phyloP scores from a whole-genome alignment of 2,113 vertebrate species.

The Limnothrissa miodon region DNA sequence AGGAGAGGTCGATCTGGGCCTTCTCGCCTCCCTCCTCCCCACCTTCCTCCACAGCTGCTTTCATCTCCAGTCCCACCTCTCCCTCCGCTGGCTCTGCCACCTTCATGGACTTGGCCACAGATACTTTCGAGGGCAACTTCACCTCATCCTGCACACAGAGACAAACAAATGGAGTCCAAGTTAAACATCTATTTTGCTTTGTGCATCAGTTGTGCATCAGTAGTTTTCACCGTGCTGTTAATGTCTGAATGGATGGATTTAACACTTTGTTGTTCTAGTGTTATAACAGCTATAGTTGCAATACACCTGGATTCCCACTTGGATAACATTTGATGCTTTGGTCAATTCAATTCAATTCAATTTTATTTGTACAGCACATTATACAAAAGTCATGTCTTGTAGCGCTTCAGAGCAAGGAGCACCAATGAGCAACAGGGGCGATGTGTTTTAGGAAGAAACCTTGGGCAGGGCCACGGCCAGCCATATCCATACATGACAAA shows the following conservation, averaged over 20 bases:
- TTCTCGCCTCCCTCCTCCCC: slow-evolving; percentile 69
- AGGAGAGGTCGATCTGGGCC: slow-evolving; percentile 83
- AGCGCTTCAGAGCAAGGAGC: too few relatives aligned
- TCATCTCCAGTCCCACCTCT: slow-evolving; percentile 64
- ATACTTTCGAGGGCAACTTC: slow-evolving; percentile 86
- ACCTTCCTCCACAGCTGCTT: slow-evolving; percentile 57
- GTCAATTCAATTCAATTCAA: too few relatives aligned
- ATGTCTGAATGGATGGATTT: not conserved
- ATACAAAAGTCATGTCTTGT: too few relatives aligned
- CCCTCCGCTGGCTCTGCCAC: slow-evolving; percentile 73
- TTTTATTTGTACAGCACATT: too few relatives aligned
- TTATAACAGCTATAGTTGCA: not conserved
- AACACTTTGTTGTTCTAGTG: not conserved
- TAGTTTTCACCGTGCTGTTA: not conserved
- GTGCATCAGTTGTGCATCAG: not conserved
- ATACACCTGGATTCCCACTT: not conserved
- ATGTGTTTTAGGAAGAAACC: too few relatives aligned
- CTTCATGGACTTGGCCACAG: slow-evolving; percentile 85
- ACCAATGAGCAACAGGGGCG: too few relatives aligned
- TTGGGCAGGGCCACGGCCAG: too few relatives aligned
- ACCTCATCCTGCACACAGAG: slow-evolving; percentile 84
- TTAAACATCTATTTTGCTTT: not conserved
- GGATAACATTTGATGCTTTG: not conserved
- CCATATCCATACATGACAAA: not conserved
- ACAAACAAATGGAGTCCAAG: not conserved